Evolutionary conservation across 2,797 vertebrate species (phyloP).

Genomic region (Glyptemys insculpta): DNA sequence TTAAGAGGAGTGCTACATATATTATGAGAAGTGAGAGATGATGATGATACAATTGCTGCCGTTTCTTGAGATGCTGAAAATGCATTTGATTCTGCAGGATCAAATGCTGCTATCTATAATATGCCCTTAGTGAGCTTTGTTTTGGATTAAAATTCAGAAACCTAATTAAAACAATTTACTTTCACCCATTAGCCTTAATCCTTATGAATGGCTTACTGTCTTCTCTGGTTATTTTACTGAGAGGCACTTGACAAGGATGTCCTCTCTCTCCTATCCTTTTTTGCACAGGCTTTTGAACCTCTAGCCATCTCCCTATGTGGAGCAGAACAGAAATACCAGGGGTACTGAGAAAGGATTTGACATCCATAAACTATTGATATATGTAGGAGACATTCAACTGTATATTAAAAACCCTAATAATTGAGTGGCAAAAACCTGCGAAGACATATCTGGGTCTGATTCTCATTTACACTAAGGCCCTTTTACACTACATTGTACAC

Average conservation of each 20-base stretch:
- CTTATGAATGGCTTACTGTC: conserved; percentile 77
- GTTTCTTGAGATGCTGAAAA: conserved; percentile 62
- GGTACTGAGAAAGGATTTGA: background rate
- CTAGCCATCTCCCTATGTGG: conserved; percentile 64
- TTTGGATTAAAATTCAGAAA: conserved; percentile 79
- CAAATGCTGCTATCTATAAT: conserved; percentile 69
- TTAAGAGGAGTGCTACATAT: conserved; percentile 75
- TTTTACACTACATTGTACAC: background rate
- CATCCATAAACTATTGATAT: conserved; percentile 19
- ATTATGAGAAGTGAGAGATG: conserved; percentile 73
- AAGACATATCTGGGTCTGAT: background rate
- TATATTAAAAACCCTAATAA: conserved; percentile 23
- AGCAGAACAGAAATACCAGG: conserved; percentile 44
- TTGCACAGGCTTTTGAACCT: conserved; percentile 74
- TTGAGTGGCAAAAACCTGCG: background rate
- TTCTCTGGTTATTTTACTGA: conserved; percentile 77
- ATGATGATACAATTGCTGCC: conserved; percentile 56
- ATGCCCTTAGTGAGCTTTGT: conserved; percentile 66
- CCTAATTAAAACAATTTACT: conserved; percentile 79
- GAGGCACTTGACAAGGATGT: conserved; percentile 73
- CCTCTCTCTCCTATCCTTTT: conserved; percentile 74
- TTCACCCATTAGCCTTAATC: conserved; percentile 77
- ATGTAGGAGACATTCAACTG: conserved; percentile 32
- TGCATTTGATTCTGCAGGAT: conserved; percentile 63
- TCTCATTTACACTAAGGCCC: background rate